A percentile compares a stretch with the other conserved stretches of the same genome.
Evolutionary conservation across 2,888 invertebrate genomes (phyloP).

Genomic region (Glyphotaelius pellucidus): DNA sequence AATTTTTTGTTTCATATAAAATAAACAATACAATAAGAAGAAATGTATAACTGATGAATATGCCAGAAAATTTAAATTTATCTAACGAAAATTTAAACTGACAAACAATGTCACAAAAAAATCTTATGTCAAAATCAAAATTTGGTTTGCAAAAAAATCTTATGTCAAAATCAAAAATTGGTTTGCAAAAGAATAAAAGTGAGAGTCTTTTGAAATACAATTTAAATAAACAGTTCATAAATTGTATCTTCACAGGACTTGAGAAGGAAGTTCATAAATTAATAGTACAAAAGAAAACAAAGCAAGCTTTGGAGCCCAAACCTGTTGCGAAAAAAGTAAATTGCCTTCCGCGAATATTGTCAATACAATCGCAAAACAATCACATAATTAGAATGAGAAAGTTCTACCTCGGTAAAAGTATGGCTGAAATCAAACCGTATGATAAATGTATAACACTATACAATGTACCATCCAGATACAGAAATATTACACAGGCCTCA

Average conservation of each 20-base stretch:
- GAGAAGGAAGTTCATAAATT: constrained; percentile 11
- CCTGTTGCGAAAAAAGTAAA: neutral
- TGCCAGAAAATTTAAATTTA: neutral
- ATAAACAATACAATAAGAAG: neutral
- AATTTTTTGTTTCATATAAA: neutral
- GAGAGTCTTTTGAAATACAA: neutral
- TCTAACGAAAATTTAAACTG: neutral
- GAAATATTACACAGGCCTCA: neutral
- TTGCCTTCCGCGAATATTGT: neutral
- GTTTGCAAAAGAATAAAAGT: neutral
- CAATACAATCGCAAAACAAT: constrained; percentile 8
- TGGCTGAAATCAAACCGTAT: neutral
- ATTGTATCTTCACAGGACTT: neutral
- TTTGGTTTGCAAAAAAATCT: neutral
- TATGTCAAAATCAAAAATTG: too few relatives aligned
- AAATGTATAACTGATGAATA: neutral
- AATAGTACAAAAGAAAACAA: neutral
- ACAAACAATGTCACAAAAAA: neutral
- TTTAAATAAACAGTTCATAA: neutral
- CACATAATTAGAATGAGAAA: constrained; percentile 31
- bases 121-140: neutral
- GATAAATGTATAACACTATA: neutral
- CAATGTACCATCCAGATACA: constrained; percentile 35
- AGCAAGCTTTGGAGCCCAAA: neutral
- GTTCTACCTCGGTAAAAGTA: neutral